Evolutionary conservation across 2,797 vertebrate species (phyloP).

Genomic region (Mormyrops attenuatus): DNA sequence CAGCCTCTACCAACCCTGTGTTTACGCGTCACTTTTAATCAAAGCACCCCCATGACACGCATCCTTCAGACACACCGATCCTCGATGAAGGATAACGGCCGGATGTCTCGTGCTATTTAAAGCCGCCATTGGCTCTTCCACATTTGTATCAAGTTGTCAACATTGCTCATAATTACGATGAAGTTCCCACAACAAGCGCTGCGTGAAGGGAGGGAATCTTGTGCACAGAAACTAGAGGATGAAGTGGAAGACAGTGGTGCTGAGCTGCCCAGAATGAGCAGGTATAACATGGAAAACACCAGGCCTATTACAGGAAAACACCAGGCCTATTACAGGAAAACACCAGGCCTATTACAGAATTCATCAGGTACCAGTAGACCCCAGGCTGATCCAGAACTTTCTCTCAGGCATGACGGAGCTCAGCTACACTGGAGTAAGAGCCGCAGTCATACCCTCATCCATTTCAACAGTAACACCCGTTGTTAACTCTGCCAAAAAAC

Average conservation of each 20-base stretch:
- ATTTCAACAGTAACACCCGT: not conserved
- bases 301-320: too few species aligned
- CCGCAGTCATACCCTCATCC: not conserved
- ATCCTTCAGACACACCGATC: not conserved
- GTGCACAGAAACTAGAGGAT: not conserved
- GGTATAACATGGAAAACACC: not conserved
- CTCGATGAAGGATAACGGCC: not conserved
- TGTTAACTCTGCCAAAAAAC: not conserved
- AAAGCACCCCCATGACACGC: not conserved
- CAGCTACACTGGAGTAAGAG: not conserved
- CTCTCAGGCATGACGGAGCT: not conserved
- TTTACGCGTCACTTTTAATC: not conserved
- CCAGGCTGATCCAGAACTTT: not conserved
- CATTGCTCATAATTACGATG: not conserved
- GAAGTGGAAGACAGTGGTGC: not conserved
- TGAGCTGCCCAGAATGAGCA: not conserved
- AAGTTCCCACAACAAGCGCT: not conserved
- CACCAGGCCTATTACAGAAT: not conserved
- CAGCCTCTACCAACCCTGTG: not conserved
- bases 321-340: too few species aligned
- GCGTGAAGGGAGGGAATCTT: not conserved
- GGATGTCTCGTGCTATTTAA: not conserved
- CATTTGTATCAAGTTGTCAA: not conserved
- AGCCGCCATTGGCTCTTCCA: not conserved
- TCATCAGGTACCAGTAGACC: too few species aligned